Conservation (phyloP, 2,113 vertebrate species). For the Dasypus novemcinctus region DNA sequence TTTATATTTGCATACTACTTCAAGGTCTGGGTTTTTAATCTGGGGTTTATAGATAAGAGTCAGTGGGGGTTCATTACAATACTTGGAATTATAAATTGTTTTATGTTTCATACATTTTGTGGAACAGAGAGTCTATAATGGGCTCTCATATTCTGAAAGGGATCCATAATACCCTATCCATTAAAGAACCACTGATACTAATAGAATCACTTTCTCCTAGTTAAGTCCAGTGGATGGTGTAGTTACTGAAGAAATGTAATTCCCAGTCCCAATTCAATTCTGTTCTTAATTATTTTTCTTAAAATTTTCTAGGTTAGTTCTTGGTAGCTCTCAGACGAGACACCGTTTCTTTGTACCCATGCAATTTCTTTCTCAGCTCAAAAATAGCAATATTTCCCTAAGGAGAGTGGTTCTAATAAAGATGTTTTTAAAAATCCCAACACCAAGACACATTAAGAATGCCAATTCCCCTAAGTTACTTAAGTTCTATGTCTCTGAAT, state of each 20-base stretch:
- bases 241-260: background rate
- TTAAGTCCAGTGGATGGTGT: background rate
- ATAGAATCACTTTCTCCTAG: background rate
- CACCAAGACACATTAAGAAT: constrained; percentile 32
- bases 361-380: constrained; percentile 45
- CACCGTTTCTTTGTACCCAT: constrained; percentile 13
- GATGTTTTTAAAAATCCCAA: background rate
- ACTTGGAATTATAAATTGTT: background rate
- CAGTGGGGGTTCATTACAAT: background rate
- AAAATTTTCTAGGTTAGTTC: background rate
- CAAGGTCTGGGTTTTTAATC: background rate
- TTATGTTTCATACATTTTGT: constrained; percentile 12
- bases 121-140: background rate
- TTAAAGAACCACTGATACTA: background rate
- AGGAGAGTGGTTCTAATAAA: constrained; percentile 55
- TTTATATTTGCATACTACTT: background rate
- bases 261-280: background rate
- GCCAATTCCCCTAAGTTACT: constrained; percentile 41
- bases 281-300: background rate
- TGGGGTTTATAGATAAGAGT: background rate
- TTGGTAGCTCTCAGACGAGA: background rate
- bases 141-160: background rate
- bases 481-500: background rate
- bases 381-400: constrained; percentile 47
- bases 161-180: background rate